phyloP scores from a whole-genome alignment of 2,113 vertebrate species.

The Neofelis nebulosa region DNA sequence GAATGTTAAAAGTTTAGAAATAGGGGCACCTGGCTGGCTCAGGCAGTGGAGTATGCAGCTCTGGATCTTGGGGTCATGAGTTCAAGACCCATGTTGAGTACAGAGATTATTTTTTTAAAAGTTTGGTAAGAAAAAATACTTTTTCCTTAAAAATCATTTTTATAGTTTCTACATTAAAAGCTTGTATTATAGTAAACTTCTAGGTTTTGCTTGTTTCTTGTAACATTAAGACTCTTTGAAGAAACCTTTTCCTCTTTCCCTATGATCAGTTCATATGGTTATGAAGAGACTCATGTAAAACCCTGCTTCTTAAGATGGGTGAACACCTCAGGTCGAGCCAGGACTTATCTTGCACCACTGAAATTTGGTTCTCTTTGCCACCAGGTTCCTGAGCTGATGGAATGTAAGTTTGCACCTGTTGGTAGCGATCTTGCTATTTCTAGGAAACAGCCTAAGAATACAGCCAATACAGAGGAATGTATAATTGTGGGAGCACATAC shows the following conservation, averaged over 20 bases:
- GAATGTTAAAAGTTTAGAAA: not conserved
- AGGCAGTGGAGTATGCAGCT: not conserved
- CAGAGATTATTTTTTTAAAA: not conserved
- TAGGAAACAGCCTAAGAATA: not conserved
- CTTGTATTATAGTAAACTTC: too few relatives aligned
- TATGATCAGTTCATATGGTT: too few relatives aligned
- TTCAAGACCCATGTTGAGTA: not conserved
- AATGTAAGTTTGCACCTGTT: accelerated
- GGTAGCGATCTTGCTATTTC: not conserved
- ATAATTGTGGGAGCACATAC: not conserved
- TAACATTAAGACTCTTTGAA: not conserved
- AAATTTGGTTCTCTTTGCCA: not conserved
- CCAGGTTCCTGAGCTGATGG: not conserved
- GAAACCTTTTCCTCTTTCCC: not conserved
- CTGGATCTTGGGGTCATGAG: not conserved
- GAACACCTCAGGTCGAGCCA: not conserved
- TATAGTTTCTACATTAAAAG: not conserved
- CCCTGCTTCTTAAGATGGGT: not conserved
- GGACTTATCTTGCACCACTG: not conserved
- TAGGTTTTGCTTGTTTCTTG: not conserved
- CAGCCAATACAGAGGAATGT: not conserved
- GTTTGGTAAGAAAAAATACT: not conserved
- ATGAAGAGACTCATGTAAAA: not conserved
- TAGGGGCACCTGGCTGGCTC: not conserved
- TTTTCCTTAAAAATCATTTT: not conserved